A percentile compares a stretch with the other conserved stretches of the same genome.
These are phyloP conservation scores for Tinamus major DNA, from an alignment of 2,797 vertebrate species.

Conservation along the genomic window DNA sequence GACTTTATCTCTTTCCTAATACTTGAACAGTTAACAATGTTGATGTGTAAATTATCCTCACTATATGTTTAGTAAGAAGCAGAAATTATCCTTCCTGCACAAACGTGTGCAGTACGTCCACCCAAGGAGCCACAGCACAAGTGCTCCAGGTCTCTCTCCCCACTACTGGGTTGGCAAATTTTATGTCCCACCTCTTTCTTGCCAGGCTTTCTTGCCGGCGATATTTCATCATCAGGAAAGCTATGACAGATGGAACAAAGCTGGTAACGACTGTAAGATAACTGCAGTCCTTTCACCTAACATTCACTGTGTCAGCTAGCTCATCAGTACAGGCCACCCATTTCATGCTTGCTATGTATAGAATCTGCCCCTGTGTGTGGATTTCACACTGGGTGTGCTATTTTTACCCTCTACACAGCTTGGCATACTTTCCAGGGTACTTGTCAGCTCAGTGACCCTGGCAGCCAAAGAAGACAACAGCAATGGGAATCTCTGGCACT, in stretches of 20 bases:
- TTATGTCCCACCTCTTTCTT: conserved; percentile 31
- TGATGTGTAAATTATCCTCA: conserved; percentile 50
- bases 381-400: neutral
- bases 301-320: neutral
- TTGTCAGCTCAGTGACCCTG: neutral
- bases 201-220: neutral
- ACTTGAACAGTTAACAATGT: conserved; percentile 54
- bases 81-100: conserved; percentile 11
- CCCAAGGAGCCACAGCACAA: conserved; percentile 43
- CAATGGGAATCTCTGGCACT: conserved; percentile 28
- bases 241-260: conserved; percentile 22
- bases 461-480: neutral
- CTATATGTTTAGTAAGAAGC: conserved; percentile 29
- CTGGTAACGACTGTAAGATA: neutral
- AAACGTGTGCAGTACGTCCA: conserved; percentile 25
- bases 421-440: rapidly evolving
- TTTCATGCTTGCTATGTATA: neutral
- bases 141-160: conserved; percentile 18
- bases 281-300: conserved; percentile 9
- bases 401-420: neutral
- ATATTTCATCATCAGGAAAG: conserved; percentile 40
- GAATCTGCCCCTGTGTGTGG: neutral
- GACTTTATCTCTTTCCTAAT: conserved; percentile 3
- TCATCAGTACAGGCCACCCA: rapidly evolving
- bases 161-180: conserved; percentile 48